phyloP scores from a whole-genome alignment of 92 coral and sea anemone genomes.

The Zoanthus sociatus region DNA sequence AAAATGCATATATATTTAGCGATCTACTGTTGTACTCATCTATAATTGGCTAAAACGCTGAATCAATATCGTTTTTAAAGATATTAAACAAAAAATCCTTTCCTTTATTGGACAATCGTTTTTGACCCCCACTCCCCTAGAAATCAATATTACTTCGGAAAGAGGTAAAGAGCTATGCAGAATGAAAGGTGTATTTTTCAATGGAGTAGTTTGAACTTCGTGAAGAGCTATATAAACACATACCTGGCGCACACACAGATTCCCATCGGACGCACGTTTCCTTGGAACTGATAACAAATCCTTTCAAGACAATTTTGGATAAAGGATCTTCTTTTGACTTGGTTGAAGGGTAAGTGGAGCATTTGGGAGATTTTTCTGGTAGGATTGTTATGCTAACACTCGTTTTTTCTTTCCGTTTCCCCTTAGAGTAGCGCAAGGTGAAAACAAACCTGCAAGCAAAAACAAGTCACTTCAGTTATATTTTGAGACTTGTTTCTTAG shows the following conservation, averaged over 20 bases:
- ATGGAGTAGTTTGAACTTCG: neutral
- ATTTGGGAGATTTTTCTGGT: neutral
- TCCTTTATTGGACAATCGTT: too few species aligned
- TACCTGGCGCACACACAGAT: slow-evolving; percentile 11
- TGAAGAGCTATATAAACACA: neutral
- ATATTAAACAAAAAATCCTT: too few species aligned
- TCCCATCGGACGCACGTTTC: slow-evolving; percentile 15
- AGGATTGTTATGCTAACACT: neutral
- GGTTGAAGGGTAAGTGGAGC: neutral
- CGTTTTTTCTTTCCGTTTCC: neutral
- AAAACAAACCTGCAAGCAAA: neutral
- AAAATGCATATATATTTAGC: too few species aligned
- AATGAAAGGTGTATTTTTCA: too few species aligned
- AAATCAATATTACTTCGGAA: too few species aligned
- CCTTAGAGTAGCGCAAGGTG: neutral
- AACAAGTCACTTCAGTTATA: too few species aligned
- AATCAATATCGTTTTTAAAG: too few species aligned
- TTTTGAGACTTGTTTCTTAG: too few species aligned
- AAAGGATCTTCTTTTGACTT: neutral
- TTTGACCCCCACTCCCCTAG: too few species aligned
- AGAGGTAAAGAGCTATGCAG: too few species aligned
- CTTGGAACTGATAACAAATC: neutral
- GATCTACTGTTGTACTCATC: too few species aligned
- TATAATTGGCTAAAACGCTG: too few species aligned
- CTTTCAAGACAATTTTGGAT: neutral